phyloP scores from a whole-genome alignment of 2,113 vertebrate species.

The Thunnus maccoyii region DNA sequence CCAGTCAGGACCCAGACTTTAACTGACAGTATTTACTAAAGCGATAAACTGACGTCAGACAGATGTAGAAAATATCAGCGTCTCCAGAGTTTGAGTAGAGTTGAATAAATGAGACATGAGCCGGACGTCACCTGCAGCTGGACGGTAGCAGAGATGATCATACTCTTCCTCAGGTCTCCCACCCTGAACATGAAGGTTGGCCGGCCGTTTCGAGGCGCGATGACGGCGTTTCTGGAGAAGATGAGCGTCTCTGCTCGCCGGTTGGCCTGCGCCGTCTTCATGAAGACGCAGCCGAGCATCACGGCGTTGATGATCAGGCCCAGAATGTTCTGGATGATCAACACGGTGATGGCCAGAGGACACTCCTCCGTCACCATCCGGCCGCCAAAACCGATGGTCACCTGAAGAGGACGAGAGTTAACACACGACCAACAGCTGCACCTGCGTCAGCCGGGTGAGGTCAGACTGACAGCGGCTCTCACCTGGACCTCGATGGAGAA shows the following conservation, averaged over 20 bases:
- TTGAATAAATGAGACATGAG: no score
- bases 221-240: constrained; percentile 87
- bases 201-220: constrained; percentile 84
- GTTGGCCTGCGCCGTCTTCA: constrained; percentile 91
- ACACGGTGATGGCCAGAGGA: constrained; percentile 85
- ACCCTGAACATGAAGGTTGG: constrained; percentile 88
- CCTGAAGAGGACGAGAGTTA: constrained; percentile 60
- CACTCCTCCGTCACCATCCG: constrained; percentile 91
- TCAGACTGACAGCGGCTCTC: constrained; percentile 1
- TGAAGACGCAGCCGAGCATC: constrained; percentile 90
- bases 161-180: constrained; percentile 89
- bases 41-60: no score
- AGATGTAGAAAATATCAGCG: no score
- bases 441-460: background rate
- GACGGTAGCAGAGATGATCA: constrained; percentile 90
- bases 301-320: constrained; percentile 89
- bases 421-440: fast-evolving
- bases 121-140: constrained; percentile 83
- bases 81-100: no score
- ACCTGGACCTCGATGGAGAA: constrained; percentile 91
- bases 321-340: constrained; percentile 89
- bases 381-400: constrained; percentile 89
- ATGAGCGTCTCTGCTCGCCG: constrained; percentile 89
- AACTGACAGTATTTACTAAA: no score
- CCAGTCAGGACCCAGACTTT: no score